A percentile compares a stretch with the other conserved stretches of the same genome.
These are phyloP conservation scores for Bucorvus abyssinicus DNA, from an alignment of 2,797 vertebrate species.

Conservation along the genomic window DNA sequence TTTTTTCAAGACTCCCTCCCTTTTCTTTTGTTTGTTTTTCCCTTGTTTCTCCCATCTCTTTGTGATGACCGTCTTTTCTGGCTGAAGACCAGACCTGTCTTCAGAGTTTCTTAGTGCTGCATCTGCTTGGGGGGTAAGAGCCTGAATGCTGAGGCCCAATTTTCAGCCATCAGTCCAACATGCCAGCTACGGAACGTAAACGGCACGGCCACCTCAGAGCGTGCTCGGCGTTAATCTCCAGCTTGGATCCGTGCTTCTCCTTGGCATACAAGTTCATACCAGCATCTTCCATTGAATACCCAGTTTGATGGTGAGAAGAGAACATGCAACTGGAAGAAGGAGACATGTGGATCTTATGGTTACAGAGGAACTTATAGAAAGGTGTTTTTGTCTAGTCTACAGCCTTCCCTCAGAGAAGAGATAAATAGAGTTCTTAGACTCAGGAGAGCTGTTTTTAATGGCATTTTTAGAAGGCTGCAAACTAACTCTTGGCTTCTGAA, in stretches of 20 bases:
- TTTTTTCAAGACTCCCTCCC: constrained; percentile 25
- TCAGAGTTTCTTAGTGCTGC: not conserved
- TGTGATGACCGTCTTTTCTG: not conserved
- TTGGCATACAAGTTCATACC: not conserved
- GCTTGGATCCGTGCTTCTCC: not conserved
- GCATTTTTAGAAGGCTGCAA: not conserved
- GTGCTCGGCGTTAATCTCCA: not conserved
- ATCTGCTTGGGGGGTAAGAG: not conserved
- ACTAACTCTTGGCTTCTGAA: not conserved
- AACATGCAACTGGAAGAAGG: not conserved
- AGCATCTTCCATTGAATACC: not conserved
- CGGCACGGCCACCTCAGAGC: not conserved
- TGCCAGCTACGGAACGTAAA: not conserved
- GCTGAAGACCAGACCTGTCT: not conserved
- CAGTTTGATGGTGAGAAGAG: not conserved
- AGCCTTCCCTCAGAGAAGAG: not conserved
- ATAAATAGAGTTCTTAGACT: not conserved
- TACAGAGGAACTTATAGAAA: not conserved
- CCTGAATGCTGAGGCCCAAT: not conserved
- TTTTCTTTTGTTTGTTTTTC: not conserved
- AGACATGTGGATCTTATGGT: not conserved
- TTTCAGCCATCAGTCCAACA: not conserved
- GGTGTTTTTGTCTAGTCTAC: not conserved
- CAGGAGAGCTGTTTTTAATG: not conserved
- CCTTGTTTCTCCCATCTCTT: not conserved